Percentiles rank a stretch among this genome's conserved stretches.
Evolutionary conservation across 2,888 invertebrate species (phyloP).

Genomic region (Noctua comes): DNA sequence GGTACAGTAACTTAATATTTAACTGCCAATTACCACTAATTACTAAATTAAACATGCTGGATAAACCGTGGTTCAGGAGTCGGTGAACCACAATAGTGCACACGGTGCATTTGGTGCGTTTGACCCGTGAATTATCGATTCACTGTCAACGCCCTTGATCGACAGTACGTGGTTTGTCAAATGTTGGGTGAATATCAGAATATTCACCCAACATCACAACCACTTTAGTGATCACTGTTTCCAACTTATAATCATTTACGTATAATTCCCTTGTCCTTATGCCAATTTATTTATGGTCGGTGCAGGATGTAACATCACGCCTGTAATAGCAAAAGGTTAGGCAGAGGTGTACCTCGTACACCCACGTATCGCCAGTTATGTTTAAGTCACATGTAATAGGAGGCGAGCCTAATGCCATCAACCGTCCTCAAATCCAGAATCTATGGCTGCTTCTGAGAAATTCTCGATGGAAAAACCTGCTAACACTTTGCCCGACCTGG

Average conservation of each 20-base stretch:
- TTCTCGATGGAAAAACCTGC: too few relatives aligned
- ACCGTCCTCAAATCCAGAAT: too few relatives aligned
- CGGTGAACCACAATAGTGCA: constrained; percentile 45
- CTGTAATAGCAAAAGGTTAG: not conserved
- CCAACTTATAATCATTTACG: too few relatives aligned
- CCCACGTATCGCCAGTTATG: too few relatives aligned
- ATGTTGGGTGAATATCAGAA: not conserved
- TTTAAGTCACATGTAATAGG: too few relatives aligned
- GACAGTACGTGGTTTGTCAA: not conserved
- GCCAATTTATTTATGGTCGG: not conserved
- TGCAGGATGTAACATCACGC: not conserved
- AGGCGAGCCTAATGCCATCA: too few relatives aligned
- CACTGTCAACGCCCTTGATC: constrained; percentile 32
- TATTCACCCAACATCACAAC: too few relatives aligned
- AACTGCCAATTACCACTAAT: constrained; percentile 37
- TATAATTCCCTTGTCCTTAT: not conserved
- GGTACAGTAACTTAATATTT: constrained; percentile 1
- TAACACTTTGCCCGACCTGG: too few relatives aligned
- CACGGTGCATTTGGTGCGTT: not conserved
- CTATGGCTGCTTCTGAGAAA: too few relatives aligned
- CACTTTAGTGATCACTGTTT: not conserved
- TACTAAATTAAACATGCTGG: constrained; percentile 40
- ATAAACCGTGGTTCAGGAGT: constrained; percentile 1
- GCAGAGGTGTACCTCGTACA: too few relatives aligned
- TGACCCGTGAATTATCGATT: constrained; percentile 50